A percentile compares a stretch with the other conserved stretches of the same genome.
Evolutionary conservation across 2,888 invertebrate species (phyloP).

Genomic region (Dryomyza anilis): DNA sequence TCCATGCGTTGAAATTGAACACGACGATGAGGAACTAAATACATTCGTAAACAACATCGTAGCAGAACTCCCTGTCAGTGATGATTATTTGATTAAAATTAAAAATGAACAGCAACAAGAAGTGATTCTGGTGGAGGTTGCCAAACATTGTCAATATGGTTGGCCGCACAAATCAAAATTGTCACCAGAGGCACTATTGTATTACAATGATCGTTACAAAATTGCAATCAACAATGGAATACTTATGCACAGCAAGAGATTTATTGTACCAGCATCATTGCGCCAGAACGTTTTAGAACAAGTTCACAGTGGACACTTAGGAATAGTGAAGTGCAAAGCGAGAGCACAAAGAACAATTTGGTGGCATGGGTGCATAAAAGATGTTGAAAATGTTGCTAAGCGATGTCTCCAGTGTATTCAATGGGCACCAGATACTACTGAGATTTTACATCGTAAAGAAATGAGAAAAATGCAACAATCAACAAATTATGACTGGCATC

Average conservation of each 20-base stretch:
- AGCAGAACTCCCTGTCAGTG: slow-evolving; percentile 13
- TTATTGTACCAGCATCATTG: background rate
- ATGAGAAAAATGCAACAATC: too few relatives aligned
- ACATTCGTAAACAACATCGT: slow-evolving; percentile 23
- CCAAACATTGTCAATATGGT: background rate
- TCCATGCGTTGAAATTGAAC: background rate
- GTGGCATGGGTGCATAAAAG: background rate
- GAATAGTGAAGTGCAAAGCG: background rate
- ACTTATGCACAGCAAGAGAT: background rate
- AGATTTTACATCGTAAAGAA: too few relatives aligned
- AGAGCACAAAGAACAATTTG: background rate
- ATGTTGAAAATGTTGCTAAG: background rate
- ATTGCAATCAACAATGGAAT: background rate
- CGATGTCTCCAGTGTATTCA: background rate
- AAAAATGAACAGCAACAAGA: slow-evolving; percentile 6
- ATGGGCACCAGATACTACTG: too few relatives aligned
- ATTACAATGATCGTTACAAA: background rate
- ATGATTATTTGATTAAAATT: slow-evolving; percentile 10
- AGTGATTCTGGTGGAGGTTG: background rate
- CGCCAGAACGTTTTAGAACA: background rate
- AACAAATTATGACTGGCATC: too few relatives aligned
- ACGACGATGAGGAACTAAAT: slow-evolving; percentile 14
- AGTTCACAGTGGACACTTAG: background rate
- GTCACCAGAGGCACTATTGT: background rate
- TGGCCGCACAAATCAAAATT: slow-evolving; percentile 1